Base-by-base conservation (phyloP, 1,140 invertebrate genomes). In the Epicauta chinensis region DNA sequence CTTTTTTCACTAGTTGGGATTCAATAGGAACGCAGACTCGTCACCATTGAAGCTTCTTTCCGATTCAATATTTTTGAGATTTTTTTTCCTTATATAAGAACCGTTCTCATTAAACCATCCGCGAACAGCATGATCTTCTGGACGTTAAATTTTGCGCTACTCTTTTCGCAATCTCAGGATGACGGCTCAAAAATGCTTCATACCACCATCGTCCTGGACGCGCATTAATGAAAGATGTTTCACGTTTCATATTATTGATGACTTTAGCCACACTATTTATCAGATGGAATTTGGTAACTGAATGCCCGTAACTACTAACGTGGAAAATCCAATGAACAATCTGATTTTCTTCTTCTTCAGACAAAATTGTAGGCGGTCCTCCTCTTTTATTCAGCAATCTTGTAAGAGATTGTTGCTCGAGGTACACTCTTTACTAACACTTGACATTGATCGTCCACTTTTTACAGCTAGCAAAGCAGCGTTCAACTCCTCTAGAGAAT, bases 91-190 rank as follows among this genome's bases (percentile, higher is more conserved):
- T n/a, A n/a, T n/a, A n/a, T n/a, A n/a, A n/a, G n/a, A n/a, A n/a
- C n/a, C n/a, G n/a, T n/a, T n/a, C n/a, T n/a, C n/a, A n/a, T n/a
- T n/a, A n/a, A n/a, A n/a, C n/a, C n/a, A 12, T 23, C 17, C 16
- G 4, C 15, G 36, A 16, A 69, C 56, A 1, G 40, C 45, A 46
- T 42, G 45, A 60, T 69, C 60, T 41, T 15, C 53, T 51, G 48
- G 45, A 64, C 7, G 60, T 60, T 12, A 73, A 52, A 34, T 67
- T 60, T 53, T 53, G 49, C 11, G 51, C 11, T 2, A 15, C 23
- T 30, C 23, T 45, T 32, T 11, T 16, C 5, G 39, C 15, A 5
- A 41, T 2, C 5, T 41, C 39, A 14, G 39, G 7, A 16, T 41
- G 15, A 11, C 39, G 15, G 12, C 16, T 41, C 2, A 41, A 11